Evolutionary conservation across 2,113 vertebrate species (phyloP).

Genomic region (Alligator sinensis): DNA sequence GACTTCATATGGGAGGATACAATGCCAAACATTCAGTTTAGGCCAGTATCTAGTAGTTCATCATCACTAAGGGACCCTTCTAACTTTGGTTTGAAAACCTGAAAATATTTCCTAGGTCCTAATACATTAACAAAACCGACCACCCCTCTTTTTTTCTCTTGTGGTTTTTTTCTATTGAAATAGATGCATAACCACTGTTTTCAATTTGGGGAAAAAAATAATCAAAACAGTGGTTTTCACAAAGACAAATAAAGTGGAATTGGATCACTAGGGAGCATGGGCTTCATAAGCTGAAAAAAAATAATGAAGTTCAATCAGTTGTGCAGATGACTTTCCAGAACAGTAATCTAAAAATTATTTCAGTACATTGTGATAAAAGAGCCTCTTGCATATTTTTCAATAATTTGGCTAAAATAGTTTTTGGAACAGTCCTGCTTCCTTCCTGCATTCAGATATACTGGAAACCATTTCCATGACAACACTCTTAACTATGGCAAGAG

Average conservation of each 20-base stretch:
- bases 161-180: accelerated
- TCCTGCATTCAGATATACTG: not conserved
- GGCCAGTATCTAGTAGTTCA: not conserved
- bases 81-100: not conserved
- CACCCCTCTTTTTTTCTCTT: not conserved
- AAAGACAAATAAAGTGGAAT: not conserved
- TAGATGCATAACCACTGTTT: not conserved
- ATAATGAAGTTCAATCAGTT: too few species aligned
- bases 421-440: not conserved
- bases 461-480: not conserved
- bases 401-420: not conserved
- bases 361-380: not conserved
- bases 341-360: not conserved
- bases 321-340: too few species aligned
- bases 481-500: not conserved
- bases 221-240: not conserved
- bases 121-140: not conserved
- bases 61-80: not conserved
- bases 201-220: not conserved
- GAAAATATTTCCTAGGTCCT: not conserved
- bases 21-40: not conserved
- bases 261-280: not conserved
- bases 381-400: not conserved
- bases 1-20: not conserved
- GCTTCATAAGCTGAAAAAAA: not conserved